Conservation (phyloP, 1,140 invertebrate species). For the Drosophila cardini region DNA sequence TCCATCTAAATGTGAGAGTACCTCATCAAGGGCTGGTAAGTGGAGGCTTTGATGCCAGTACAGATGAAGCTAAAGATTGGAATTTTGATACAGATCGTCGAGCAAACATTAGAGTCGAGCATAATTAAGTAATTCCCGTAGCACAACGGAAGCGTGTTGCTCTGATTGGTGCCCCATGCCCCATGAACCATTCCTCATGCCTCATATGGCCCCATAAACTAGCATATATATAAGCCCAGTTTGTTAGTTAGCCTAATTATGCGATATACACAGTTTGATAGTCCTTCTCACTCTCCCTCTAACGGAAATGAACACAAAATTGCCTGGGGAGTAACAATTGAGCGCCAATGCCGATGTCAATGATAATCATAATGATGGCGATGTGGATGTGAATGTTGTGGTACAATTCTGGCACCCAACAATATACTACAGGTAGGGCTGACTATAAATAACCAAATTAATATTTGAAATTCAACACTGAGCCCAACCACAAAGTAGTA, state of each 20-base stretch:
- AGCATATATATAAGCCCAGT: conserved; percentile 21
- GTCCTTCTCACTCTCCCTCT: conserved; percentile 7
- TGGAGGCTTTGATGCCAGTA: not conserved
- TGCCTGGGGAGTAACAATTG: conserved; percentile 57
- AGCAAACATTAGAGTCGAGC: conserved; percentile 69
- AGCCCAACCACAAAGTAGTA: not conserved
- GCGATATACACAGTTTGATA: conserved; percentile 74
- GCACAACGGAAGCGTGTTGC: conserved; percentile 63
- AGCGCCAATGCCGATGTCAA: conserved; percentile 45
- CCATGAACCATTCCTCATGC: too few relatives aligned
- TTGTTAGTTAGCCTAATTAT: conserved; percentile 79
- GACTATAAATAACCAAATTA: conserved; percentile 27
- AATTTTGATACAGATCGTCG: conserved; percentile 29
- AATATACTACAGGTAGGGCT: conserved; percentile 12
- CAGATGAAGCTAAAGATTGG: not conserved
- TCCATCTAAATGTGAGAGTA: not conserved
- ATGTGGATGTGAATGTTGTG: not conserved
- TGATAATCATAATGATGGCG: conserved; percentile 55
- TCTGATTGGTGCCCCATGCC: conserved; percentile 50
- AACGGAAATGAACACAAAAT: conserved; percentile 67
- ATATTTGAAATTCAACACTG: conserved; percentile 18
- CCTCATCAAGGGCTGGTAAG: not conserved
- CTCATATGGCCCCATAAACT: conserved; percentile 8
- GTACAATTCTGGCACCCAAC: not conserved
- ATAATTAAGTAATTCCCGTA: conserved; percentile 76